These are phyloP conservation scores for Spodoptera exigua DNA, from an alignment of 2,888 invertebrate genomes.

Conservation along the genomic window DNA sequence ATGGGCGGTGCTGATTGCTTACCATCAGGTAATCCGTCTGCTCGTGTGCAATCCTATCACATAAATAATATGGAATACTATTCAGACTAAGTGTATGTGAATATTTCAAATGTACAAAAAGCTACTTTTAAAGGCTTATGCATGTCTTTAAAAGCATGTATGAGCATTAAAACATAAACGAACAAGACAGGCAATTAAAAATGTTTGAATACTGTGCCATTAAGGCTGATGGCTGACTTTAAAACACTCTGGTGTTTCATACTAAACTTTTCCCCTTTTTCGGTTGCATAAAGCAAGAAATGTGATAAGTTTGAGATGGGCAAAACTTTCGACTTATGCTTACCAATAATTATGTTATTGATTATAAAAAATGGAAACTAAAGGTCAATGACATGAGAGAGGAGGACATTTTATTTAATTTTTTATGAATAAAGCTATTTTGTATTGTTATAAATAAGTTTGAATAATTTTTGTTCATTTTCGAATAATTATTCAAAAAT, in stretches of 20 bases:
- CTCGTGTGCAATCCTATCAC: too few relatives aligned
- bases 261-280: conserved; percentile 10
- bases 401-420: too few relatives aligned
- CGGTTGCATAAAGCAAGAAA: neutral
- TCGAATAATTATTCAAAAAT: conserved; percentile 19
- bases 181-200: conserved; percentile 3
- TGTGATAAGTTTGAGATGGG: neutral
- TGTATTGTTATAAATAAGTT: neutral
- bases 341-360: conserved; percentile 10
- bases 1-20: too few relatives aligned
- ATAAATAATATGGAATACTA: too few relatives aligned
- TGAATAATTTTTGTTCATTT: neutral
- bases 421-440: too few relatives aligned
- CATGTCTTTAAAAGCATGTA: neutral
- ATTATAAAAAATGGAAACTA: conserved; percentile 8
- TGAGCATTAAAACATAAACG: neutral
- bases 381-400: neutral
- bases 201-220: neutral
- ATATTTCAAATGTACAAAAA: neutral
- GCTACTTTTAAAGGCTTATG: neutral
- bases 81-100: neutral
- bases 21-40: too few relatives aligned
- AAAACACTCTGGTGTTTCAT: neutral
- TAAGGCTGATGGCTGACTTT: neutral
- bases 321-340: conserved; percentile 35